Percentiles rank a stretch among this genome's conserved stretches.
Evolutionary conservation across 2,797 vertebrate species (phyloP).

Genomic region (Decapterus maruadsi): DNA sequence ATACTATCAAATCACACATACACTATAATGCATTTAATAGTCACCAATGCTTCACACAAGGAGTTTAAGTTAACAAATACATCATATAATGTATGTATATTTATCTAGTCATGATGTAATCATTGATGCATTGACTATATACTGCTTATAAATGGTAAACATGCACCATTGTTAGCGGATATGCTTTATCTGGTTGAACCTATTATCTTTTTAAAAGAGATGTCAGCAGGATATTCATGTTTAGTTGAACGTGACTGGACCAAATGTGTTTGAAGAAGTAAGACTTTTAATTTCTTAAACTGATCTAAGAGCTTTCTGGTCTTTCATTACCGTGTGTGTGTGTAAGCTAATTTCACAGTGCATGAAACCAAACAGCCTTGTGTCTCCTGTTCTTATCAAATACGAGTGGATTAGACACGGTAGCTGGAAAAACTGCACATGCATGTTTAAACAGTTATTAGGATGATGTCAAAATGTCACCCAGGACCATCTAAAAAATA

Average conservation of each 20-base stretch:
- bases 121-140: constrained; percentile 6
- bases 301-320: constrained; percentile 1
- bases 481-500: not conserved
- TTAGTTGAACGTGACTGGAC: not conserved
- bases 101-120: constrained; percentile 6
- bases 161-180: not conserved
- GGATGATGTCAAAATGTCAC: not conserved
- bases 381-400: not conserved
- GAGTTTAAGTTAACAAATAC: constrained; percentile 4
- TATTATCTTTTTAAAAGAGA: not conserved
- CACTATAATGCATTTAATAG: not conserved
- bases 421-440: not conserved
- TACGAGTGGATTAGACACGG: not conserved
- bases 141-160: not conserved
- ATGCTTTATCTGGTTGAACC: not conserved
- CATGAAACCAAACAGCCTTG: not conserved
- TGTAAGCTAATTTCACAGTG: constrained; percentile 3
- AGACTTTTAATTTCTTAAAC: not conserved
- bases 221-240: constrained; percentile 10
- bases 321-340: constrained; percentile 1
- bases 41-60: not conserved
- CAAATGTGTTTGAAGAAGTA: not conserved
- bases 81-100: not conserved
- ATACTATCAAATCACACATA: not conserved
- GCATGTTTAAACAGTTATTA: not conserved